phyloP scores from a whole-genome alignment of 2,888 invertebrate genomes.

The Caenorhabditis becei region DNA sequence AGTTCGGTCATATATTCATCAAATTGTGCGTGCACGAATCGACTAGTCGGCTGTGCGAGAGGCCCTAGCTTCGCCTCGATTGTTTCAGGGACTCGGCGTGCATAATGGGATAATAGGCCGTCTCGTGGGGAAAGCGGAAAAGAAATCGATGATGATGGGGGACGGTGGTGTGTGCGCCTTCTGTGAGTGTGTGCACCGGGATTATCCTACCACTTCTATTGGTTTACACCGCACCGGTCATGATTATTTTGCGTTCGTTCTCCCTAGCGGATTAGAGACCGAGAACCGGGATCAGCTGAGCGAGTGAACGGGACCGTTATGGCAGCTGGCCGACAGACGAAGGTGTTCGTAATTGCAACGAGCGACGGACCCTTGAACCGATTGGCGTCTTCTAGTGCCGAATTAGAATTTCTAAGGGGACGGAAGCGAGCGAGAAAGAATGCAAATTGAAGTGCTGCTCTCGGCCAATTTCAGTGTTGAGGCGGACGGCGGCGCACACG shows the following conservation, averaged over 20 bases:
- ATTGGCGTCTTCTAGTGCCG: slow-evolving; percentile 16
- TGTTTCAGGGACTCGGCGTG: slow-evolving; percentile 41
- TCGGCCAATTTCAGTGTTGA: slow-evolving; percentile 1
- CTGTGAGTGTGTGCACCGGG: slow-evolving; percentile 50
- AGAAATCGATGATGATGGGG: slow-evolving; percentile 26
- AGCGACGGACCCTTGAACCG: not conserved
- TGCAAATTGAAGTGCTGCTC: slow-evolving; percentile 54
- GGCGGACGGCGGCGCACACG: not conserved
- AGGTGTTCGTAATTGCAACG: slow-evolving; percentile 54
- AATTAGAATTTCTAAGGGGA: slow-evolving; percentile 50
- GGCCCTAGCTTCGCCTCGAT: slow-evolving; percentile 24
- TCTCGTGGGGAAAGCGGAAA: slow-evolving; percentile 2
- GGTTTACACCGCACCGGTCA: slow-evolving; percentile 58
- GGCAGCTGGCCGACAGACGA: slow-evolving; percentile 24
- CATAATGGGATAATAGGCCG: slow-evolving; percentile 50
- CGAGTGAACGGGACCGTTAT: not conserved
- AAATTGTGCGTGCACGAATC: slow-evolving; percentile 60
- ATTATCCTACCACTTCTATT: slow-evolving; percentile 59
- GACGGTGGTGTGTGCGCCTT: not conserved
- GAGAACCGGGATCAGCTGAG: not conserved
- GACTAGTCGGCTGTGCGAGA: not conserved
- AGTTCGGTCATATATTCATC: slow-evolving; percentile 60
- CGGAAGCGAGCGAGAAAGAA: slow-evolving; percentile 31
- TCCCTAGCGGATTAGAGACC: not conserved
- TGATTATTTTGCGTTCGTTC: slow-evolving; percentile 47